Base-by-base conservation (phyloP, 2,888 invertebrate species). In the Limnephilus lunatus region DNA sequence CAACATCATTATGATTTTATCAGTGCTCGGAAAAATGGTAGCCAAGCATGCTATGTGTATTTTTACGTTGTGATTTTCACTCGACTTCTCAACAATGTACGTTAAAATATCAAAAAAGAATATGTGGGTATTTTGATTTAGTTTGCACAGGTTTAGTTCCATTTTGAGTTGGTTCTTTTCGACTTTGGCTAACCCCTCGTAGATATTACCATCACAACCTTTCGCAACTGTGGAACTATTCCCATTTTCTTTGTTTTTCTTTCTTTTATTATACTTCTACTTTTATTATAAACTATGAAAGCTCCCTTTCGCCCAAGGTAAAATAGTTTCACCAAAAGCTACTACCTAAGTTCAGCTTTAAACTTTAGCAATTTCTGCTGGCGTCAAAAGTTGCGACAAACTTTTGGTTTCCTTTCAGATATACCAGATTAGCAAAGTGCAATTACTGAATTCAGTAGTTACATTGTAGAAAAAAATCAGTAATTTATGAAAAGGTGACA, bases 261-360 rank as follows among this genome's bases (percentile, higher is more conserved):
- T 32, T 32, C 15, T 83, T 35, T 32, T 32, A 32, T 32, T 32
- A 32, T 32, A 32, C 32, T 32, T 11, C 25, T 68, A 68, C 68
- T 68, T 68, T 68, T 83, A 83, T 83, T 35, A 83, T 35, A 83
- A 83, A 83, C 35, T 83, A 83, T 25, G 9, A 83, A 83, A 83
- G 83, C 83, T 32, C 19, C 32, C 81, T 25, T 82, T 32, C 12
- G 15, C 32, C 82, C 31, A 82, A 82, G 83, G 35, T 83, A 11
- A 32, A 39, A 83, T 35, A 83, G 83, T 83, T 83, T 32, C 25
- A 31, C 1, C 4, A 19, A 83, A 83, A 83, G 35, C 25, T 83
- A 35, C 12, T 44, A 12, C 44, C 68, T 25, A 68, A 19, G 25
- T 83, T 35, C 9, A 32, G 83, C 83, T 35, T 35, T 83, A 12